A percentile compares a stretch with the other conserved stretches of the same genome.
These are phyloP conservation scores for Poecilia wingei DNA, from an alignment of 2,797 vertebrate genomes.

Conservation along the genomic window DNA sequence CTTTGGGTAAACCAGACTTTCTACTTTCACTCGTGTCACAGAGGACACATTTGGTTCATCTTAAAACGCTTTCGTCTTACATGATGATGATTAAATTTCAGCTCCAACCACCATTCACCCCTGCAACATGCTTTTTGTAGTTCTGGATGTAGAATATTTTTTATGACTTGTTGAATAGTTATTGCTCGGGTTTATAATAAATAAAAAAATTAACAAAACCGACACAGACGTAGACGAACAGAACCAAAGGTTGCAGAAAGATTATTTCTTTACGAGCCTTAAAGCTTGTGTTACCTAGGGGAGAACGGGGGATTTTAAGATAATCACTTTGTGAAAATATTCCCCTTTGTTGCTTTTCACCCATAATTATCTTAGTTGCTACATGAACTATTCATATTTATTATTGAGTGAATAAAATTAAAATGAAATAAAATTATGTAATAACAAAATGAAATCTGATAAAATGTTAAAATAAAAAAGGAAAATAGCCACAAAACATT, in stretches of 20 bases:
- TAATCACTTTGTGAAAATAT: neutral
- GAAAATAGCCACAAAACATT: neutral
- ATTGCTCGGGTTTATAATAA: neutral
- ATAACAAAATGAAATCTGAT: neutral
- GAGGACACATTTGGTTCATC: neutral
- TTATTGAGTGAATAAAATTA: too few species aligned
- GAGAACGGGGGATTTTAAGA: neutral
- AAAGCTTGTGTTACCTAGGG: neutral
- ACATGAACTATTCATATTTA: too few species aligned
- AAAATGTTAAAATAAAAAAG: neutral
- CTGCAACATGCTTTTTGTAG: too few species aligned
- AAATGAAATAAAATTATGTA: neutral
- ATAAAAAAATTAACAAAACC: neutral
- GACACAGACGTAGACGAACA: neutral
- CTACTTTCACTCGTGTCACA: slow-evolving; percentile 15
- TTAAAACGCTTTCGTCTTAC: neutral
- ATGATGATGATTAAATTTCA: neutral
- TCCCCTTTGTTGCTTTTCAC: neutral
- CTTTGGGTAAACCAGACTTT: slow-evolving; percentile 36
- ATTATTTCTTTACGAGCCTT: neutral
- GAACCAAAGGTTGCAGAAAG: neutral
- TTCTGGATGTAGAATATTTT: neutral
- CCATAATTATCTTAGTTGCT: too few species aligned
- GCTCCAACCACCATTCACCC: neutral
- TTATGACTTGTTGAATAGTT: neutral